Evolutionary conservation across 2,797 vertebrate genomes (phyloP), one percentile per base, ranked within the genome.

Genomic region (Pachyuromys duprasi): DNA sequence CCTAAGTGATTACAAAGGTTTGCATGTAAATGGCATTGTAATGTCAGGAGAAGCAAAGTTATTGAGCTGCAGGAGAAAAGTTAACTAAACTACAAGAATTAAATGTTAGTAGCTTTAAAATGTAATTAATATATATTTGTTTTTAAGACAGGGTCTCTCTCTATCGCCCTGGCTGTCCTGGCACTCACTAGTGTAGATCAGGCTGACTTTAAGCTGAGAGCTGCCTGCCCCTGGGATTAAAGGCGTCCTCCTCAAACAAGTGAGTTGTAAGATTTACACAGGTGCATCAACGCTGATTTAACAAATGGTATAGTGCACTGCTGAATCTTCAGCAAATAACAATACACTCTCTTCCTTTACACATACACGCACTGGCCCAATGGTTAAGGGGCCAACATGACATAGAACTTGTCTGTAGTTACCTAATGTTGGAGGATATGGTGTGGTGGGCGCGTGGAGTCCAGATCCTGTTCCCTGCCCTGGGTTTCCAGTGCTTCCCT

Each of bases 351-450:
- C 55, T n/a, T 93, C 60, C 65, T 60, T 72, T 33, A 8, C 28
- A 89, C 1, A 87, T 7, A 36, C 20, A 39, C 13, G 8, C 24
- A 31, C 13, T 9, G 24, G 74, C 13, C 33, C 18, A 28, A 45
- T 1, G 42, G 57, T 33, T 36, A 62, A 72, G 79, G 78, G 31
- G 39, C 8, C 57, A 74, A 42, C 1, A 15, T 20, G 0, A 62
- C 9, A 42, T 24, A 79, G 1, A 2, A 33, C n/a, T 42, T 76
- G 55, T n/a, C 63, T 90, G 24, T 8, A 28, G 86, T 98, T 98
- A 99, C 99, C 99, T 97, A 99, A 98, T 93, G 98, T 67, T 95
- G 99, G 98, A n/a, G 99, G 99, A 78, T 99, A 99, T 97, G 99
- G 98, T 0, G 99, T 97, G 95, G 99, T 98, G 18, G 99, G 99